A percentile compares a stretch with the other conserved stretches of the same genome.
Conservation (phyloP, 2,113 vertebrate species). For the Opisthocomus hoazin region DNA sequence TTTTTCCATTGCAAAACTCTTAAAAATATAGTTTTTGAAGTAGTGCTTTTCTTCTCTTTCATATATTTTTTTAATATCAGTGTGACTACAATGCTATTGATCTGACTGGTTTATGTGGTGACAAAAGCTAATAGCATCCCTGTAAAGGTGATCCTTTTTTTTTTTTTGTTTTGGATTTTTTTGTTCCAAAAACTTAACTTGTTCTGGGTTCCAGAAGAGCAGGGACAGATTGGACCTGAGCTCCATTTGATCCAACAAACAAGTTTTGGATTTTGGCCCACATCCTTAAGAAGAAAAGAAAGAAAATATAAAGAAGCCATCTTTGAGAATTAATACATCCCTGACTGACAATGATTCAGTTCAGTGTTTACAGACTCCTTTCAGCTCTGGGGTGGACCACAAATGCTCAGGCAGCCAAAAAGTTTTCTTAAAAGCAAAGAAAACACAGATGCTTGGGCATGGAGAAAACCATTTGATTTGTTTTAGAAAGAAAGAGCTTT, state of each 20-base stretch:
- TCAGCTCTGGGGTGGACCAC: neutral
- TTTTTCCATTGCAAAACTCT: neutral
- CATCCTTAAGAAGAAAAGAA: neutral
- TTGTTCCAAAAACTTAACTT: neutral
- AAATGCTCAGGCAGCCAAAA: neutral
- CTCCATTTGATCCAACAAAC: neutral
- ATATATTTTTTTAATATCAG: neutral
- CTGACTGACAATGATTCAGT: neutral
- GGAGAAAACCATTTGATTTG: constrained; percentile 26
- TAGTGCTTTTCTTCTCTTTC: neutral
- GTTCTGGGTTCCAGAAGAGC: neutral
- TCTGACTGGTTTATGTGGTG: neutral
- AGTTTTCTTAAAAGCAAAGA: constrained; percentile 14
- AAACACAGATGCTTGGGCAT: neutral
- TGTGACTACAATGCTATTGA: neutral
- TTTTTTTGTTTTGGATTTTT: neutral
- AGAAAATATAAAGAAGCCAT: neutral
- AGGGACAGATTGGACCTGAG: neutral
- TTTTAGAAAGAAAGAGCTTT: constrained; percentile 40
- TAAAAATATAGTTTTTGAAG: neutral
- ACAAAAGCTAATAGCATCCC: neutral
- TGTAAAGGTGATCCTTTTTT: neutral
- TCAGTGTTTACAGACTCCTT: neutral
- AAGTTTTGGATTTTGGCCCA: neutral
- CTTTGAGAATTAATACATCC: neutral